These are phyloP conservation scores for Phainopepla nitens DNA, from an alignment of 2,113 vertebrate species.

Conservation along the genomic window DNA sequence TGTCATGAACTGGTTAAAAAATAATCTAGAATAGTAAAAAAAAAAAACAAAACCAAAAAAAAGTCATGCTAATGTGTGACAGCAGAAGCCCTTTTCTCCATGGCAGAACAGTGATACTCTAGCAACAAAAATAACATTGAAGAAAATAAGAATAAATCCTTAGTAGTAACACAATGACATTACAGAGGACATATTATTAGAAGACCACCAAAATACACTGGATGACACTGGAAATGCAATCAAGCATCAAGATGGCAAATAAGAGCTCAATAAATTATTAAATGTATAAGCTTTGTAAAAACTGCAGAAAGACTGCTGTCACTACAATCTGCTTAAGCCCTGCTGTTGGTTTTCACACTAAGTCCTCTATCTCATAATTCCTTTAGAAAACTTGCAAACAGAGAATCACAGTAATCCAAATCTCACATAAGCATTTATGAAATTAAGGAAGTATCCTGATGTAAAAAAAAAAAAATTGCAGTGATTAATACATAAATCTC, in stretches of 20 bases:
- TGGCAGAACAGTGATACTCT: neutral
- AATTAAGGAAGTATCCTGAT: neutral
- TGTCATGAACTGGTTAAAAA: neutral
- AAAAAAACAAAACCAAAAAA: too few species aligned
- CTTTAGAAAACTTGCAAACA: conserved; percentile 15
- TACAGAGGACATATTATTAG: neutral
- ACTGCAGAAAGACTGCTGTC: neutral
- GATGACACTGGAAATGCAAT: neutral
- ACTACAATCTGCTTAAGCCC: neutral
- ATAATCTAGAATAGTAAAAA: neutral
- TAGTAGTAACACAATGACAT: neutral
- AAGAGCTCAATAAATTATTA: neutral
- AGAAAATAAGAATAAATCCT: neutral
- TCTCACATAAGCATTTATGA: neutral
- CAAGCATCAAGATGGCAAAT: neutral
- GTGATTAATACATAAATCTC: neutral
- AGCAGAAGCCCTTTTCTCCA: neutral
- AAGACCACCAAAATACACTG: neutral
- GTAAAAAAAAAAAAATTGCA: neutral
- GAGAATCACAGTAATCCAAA: neutral
- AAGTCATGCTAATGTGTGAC: neutral
- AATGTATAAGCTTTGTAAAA: neutral
- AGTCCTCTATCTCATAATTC: neutral
- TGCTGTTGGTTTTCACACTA: neutral
- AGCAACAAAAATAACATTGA: neutral